A percentile compares a stretch with the other conserved stretches of the same genome.
Conservation (phyloP, 2,113 vertebrate genomes). For the Misgurnus mizolepis region DNA sequence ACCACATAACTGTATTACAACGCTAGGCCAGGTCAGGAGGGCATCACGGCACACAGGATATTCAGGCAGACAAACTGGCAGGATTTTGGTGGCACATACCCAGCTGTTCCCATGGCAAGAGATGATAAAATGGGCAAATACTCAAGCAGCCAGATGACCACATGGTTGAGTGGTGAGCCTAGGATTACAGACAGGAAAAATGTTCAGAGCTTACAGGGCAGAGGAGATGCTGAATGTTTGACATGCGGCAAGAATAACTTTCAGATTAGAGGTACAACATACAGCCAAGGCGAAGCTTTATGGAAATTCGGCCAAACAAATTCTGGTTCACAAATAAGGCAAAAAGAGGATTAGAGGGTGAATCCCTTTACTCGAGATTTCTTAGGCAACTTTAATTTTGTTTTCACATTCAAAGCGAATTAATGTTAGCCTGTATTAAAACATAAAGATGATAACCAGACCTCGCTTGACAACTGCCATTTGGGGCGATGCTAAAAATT, state of each 20-base stretch:
- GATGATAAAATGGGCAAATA: constrained; percentile 66
- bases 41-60: constrained; percentile 55
- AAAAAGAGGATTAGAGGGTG: constrained; percentile 72
- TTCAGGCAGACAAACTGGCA: constrained; percentile 21
- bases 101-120: constrained; percentile 59
- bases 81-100: constrained; percentile 44
- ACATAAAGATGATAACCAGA: constrained; percentile 13
- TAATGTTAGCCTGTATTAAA: constrained; percentile 28
- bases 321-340: constrained; percentile 10
- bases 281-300: constrained; percentile 63
- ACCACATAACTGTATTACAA: constrained; percentile 17
- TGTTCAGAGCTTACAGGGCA: constrained; percentile 53
- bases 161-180: constrained; percentile 63
- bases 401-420: constrained; percentile 42
- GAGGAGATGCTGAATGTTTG: constrained; percentile 61
- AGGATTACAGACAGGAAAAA: constrained; percentile 66
- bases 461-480: background rate
- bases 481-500: background rate
- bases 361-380: constrained; percentile 71
- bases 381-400: constrained; percentile 63
- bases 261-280: constrained; percentile 75
- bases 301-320: constrained; percentile 40
- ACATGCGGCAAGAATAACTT: constrained; percentile 66
- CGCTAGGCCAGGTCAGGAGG: constrained; percentile 52
- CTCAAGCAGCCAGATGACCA: constrained; percentile 59